Conservation (phyloP, 1,140 invertebrate species). For the Drosophila virilis region DNA sequence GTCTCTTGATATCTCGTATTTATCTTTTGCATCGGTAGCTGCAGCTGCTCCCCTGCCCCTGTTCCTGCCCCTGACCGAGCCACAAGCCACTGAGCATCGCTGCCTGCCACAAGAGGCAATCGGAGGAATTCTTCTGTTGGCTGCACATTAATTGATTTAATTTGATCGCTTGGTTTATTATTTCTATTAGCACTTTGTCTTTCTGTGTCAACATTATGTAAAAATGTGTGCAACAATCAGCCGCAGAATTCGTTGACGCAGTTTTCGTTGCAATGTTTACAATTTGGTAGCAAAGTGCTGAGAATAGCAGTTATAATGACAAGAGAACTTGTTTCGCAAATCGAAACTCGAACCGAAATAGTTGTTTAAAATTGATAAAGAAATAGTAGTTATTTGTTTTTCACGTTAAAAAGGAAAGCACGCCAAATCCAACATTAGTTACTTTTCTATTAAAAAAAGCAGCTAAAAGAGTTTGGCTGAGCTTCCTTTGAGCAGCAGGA, state of each 20-base stretch:
- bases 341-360: not conserved
- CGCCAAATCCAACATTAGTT: too few species aligned
- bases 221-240: constrained; percentile 37
- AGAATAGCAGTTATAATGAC: not conserved
- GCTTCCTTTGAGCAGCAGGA: too few species aligned
- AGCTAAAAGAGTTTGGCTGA: not conserved
- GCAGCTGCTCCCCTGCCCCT: constrained; percentile 25
- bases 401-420: too few species aligned
- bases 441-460: not conserved
- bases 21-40: constrained; percentile 38
- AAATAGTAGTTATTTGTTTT: too few species aligned
- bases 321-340: not conserved
- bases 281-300: not conserved
- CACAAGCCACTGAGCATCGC: not conserved
- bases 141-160: constrained; percentile 74
- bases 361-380: not conserved
- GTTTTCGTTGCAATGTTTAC: constrained; percentile 9
- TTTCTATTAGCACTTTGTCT: constrained; percentile 76
- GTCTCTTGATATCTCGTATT: constrained; percentile 46
- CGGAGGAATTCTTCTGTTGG: constrained; percentile 56
- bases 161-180: constrained; percentile 72
- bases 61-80: not conserved
- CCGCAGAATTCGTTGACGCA: constrained; percentile 26
- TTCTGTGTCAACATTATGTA: constrained; percentile 74
- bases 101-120: constrained; percentile 55